These are phyloP conservation scores for Gobius niger DNA, from an alignment of 2,113 vertebrate genomes.

Conservation along the genomic window DNA sequence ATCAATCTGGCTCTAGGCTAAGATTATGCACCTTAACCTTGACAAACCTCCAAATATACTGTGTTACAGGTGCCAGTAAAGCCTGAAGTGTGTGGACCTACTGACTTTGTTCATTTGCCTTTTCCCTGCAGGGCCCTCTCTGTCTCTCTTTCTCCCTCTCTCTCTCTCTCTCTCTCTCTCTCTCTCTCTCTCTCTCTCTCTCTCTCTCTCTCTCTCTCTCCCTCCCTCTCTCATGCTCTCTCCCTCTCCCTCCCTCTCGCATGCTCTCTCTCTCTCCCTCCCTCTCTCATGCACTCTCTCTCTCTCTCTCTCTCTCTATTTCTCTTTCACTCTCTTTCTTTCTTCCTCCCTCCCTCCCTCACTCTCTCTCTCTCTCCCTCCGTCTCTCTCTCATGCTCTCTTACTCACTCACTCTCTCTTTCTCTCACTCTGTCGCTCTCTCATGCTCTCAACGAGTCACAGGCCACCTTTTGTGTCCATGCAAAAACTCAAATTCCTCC, in stretches of 20 bases:
- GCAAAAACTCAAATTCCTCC: conserved; percentile 71
- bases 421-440: background rate
- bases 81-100: background rate
- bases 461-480: conserved; percentile 72
- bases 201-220: background rate
- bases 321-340: background rate
- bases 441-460: conserved; percentile 41
- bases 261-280: background rate
- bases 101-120: conserved; percentile 10
- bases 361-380: background rate
- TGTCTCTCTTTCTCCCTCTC: conserved; percentile 11
- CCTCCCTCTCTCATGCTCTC: background rate
- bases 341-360: conserved; percentile 31
- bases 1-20: too few species aligned
- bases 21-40: background rate
- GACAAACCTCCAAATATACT: background rate
- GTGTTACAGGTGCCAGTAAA: background rate
- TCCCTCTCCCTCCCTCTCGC: background rate
- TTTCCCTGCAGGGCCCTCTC: conserved; percentile 45
- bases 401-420: conserved; percentile 4
- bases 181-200: conserved; percentile 23
- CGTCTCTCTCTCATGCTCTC: conserved; percentile 30
- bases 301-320: background rate
- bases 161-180: conserved; percentile 21
- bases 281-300: too few species aligned